Percentiles rank a stretch among this genome's conserved stretches.
These are phyloP conservation scores for Apis cerana DNA, from an alignment of 1,140 invertebrate genomes.

Conservation along the genomic window DNA sequence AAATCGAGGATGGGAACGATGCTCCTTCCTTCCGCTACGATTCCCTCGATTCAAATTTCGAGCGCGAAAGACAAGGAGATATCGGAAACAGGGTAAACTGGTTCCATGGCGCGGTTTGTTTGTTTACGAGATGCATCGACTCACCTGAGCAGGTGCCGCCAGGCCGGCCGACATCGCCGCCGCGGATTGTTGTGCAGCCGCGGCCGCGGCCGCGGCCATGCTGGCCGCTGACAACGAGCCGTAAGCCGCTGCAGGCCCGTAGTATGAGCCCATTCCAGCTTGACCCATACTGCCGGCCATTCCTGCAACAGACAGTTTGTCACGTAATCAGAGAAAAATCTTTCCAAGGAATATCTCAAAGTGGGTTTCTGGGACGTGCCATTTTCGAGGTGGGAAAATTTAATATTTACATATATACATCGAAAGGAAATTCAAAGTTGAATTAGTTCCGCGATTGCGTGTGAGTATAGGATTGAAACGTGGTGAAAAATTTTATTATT, in stretches of 20 bases:
- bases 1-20: no score
- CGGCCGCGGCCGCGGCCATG: slow-evolving; percentile 84
- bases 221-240: slow-evolving; percentile 84
- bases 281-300: slow-evolving; percentile 85
- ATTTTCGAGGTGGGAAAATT: no score
- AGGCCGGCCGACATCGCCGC: slow-evolving; percentile 83
- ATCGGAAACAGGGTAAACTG: background rate
- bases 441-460: no score
- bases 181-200: slow-evolving; percentile 84
- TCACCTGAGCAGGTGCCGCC: slow-evolving; percentile 83
- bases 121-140: slow-evolving; percentile 47
- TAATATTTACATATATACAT: no score
- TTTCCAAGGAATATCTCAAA: no score
- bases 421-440: no score
- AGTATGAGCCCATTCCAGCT: slow-evolving; percentile 84
- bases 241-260: slow-evolving; percentile 84
- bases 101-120: background rate
- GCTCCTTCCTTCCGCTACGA: no score
- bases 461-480: no score
- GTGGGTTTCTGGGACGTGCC: no score
- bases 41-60: no score
- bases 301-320: slow-evolving; percentile 74
- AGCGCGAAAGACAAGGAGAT: background rate
- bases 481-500: no score
- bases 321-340: background rate